phyloP scores from a whole-genome alignment of 2,113 vertebrate genomes.

The Ceyx melanurus region DNA sequence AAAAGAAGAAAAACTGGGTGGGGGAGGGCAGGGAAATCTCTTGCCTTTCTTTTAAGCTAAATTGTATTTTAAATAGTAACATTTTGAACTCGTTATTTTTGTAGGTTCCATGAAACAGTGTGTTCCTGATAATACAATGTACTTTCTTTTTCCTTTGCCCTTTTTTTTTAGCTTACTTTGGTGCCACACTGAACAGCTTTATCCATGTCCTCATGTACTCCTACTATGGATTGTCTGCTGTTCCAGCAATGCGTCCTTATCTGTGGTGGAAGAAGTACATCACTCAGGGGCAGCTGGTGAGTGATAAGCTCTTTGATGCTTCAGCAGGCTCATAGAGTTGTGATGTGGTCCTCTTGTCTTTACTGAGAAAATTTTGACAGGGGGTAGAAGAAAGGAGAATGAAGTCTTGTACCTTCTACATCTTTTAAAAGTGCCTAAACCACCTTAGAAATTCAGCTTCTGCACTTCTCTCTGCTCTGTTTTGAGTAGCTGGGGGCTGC shows the following conservation, averaged over 20 bases:
- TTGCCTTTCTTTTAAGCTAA: neutral
- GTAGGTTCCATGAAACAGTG: neutral
- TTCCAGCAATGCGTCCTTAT: conserved; percentile 91
- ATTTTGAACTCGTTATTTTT: conserved; percentile 39
- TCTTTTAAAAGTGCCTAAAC: neutral
- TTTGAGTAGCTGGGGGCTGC: neutral
- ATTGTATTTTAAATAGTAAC: conserved; percentile 14
- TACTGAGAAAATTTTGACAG: neutral
- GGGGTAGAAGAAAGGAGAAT: neutral
- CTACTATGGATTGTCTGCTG: conserved; percentile 91
- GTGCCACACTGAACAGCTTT: conserved; percentile 93
- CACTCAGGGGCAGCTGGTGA: conserved; percentile 96
- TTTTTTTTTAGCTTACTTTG: conserved; percentile 87
- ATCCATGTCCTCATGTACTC: conserved; percentile 98
- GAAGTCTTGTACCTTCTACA: neutral
- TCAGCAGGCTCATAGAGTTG: neutral
- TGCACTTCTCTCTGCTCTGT: neutral
- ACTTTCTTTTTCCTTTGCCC: conserved; percentile 5
- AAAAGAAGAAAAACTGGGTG: neutral
- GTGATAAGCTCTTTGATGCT: conserved; percentile 17
- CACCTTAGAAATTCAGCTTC: neutral
- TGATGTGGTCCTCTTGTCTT: neutral
- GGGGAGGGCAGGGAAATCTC: neutral
- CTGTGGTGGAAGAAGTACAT: conserved; percentile 99
- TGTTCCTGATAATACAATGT: neutral